These are phyloP conservation scores for Ascidia mentula DNA, from an alignment of 23 tunicate species.

Conservation along the genomic window DNA sequence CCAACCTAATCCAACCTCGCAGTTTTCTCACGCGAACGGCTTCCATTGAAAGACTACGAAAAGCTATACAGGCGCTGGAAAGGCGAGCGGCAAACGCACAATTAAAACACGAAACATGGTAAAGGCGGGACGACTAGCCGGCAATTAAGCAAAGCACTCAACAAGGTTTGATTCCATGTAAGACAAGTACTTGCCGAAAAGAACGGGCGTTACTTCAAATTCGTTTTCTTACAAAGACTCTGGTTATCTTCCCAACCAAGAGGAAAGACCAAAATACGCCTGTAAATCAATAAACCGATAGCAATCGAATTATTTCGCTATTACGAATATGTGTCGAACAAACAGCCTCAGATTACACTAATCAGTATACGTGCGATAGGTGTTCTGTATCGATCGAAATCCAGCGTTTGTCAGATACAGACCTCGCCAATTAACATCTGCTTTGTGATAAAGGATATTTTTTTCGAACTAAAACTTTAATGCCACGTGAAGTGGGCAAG, in stretches of 20 bases:
- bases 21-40: constrained; percentile 6
- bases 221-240: too few species aligned
- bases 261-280: too few species aligned
- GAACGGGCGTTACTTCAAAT: too few species aligned
- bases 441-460: background rate
- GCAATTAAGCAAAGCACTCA: background rate
- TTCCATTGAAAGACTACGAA: background rate
- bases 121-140: background rate
- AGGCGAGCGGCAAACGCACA: background rate
- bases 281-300: too few species aligned
- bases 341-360: too few species aligned
- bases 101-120: background rate
- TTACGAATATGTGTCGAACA: too few species aligned
- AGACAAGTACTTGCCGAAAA: background rate
- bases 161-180: background rate
- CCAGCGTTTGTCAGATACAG: too few species aligned
- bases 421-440: background rate
- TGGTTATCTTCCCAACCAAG: too few species aligned
- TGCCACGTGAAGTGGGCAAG: background rate
- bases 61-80: background rate
- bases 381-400: too few species aligned
- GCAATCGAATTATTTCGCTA: too few species aligned
- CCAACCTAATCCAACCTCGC: background rate
- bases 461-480: background rate
- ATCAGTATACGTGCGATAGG: too few species aligned